Evolutionary conservation across 2,888 invertebrate genomes (phyloP).

Genomic region (Synanthedon tipuliformis): DNA sequence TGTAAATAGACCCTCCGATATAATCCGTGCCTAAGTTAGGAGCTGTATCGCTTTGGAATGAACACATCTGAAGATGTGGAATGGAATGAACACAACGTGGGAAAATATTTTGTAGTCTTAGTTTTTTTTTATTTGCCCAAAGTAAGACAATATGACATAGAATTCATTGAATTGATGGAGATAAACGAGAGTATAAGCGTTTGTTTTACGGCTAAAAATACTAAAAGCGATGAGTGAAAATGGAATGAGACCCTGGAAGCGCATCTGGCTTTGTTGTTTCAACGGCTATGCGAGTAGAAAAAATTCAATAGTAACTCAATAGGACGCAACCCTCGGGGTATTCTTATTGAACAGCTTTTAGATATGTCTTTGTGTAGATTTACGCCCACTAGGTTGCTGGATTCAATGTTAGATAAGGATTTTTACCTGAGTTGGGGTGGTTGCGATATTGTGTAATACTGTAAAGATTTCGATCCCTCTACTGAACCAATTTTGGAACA

Average conservation of each 20-base stretch:
- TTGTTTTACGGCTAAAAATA: not conserved
- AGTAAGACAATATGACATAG: no score
- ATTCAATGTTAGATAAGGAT: constrained; percentile 12
- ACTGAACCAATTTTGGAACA: no score
- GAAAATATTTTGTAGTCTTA: no score
- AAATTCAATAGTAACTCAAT: constrained; percentile 29
- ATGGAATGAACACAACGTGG: not conserved
- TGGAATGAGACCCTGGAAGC: constrained; percentile 6
- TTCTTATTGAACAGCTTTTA: constrained; percentile 21
- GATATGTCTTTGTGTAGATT: constrained; percentile 15
- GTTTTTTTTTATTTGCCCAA: no score
- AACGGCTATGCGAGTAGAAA: constrained; percentile 27
- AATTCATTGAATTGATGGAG: not conserved
- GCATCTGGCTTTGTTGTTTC: constrained; percentile 35
- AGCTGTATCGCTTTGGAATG: not conserved
- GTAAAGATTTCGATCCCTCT: not conserved
- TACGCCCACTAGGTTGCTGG: constrained; percentile 14
- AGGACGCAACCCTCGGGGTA: constrained; percentile 29
- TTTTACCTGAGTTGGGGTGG: constrained; percentile 22
- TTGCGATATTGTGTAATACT: not conserved
- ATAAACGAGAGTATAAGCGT: not conserved
- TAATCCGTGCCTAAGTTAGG: not conserved
- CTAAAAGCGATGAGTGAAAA: constrained; percentile 7
- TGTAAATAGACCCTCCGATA: not conserved
- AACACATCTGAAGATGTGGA: not conserved